Base-by-base conservation (phyloP, 2,113 vertebrate species). In the Xenopus tropicalis region DNA sequence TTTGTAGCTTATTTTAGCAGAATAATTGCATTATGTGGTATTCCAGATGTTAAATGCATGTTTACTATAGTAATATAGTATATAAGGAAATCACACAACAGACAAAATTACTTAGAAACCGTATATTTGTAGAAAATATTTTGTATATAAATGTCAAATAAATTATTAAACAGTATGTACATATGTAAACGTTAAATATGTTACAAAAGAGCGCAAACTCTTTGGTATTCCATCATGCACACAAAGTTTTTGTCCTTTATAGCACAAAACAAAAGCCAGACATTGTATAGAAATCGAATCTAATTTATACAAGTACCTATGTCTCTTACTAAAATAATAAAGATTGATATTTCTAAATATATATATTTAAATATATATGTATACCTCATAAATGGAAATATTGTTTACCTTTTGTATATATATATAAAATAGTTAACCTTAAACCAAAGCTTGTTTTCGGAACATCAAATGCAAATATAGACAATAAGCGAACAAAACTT, bases 51-150 rank as follows among this genome's bases (percentile, higher is more conserved):
- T n/a, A 37, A 37, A 37, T 37, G 29, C 29, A 37, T 37, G 29
- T 9, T 37, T 37, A 37, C 29, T 37, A 6, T 3, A 37, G 16
- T 48, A 48, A 48, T 48, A 48, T 44, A 44, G 6, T 44, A 13
- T 44, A 8, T 14, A 48, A 48, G 46, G 46, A 48, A 65, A 43
- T 19, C 61, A 21, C 76, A 78, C n/a, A 71, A 22, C 29, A 56
- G 57, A 29, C 4, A 43, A 13, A 29, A 63, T 54, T 74, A 79
- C 44, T 79, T 78, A 75, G 29, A 78, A 77, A 80, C 59, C n/a
- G 61, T 79, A 78, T 79, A 77, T 71, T 80, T 78, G 20, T 79
- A 37, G 70, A 82, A 78, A 70, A 77, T 70, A 57, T 78, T 79
- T 56, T 71, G 61, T 64, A 79, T 63, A 78, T 74, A n/a, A 70